Evolutionary conservation across 2,113 vertebrate species (phyloP).

Genomic region (Odocoileus virginianus): DNA sequence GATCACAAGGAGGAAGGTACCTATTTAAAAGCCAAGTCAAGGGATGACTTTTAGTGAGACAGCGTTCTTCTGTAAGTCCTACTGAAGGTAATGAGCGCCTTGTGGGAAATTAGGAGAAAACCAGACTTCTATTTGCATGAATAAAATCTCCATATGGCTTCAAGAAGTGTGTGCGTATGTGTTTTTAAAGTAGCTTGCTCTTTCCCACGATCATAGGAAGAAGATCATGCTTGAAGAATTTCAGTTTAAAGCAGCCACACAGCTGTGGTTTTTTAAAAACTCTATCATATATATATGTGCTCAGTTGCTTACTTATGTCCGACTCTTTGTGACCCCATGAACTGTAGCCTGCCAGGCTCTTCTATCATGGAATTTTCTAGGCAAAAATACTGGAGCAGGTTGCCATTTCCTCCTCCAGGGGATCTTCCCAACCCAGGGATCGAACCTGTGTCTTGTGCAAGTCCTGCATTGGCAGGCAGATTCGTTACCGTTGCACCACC

Average conservation of each 20-base stretch:
- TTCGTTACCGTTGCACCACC: background rate
- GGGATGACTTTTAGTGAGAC: background rate
- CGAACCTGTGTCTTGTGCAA: background rate
- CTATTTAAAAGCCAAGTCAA: background rate
- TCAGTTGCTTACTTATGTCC: background rate
- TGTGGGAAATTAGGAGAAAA: constrained; percentile 52
- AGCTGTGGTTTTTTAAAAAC: constrained; percentile 47
- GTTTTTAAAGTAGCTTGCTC: constrained; percentile 58
- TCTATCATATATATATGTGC: background rate
- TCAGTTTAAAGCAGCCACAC: constrained; percentile 42
- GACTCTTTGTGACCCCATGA: background rate
- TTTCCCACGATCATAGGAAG: constrained; percentile 64
- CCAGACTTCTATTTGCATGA: constrained; percentile 55
- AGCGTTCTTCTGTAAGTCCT: background rate
- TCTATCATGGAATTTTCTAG: background rate
- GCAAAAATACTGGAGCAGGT: background rate
- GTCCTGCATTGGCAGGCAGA: background rate
- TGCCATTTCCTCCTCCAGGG: background rate
- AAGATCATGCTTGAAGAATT: constrained; percentile 70
- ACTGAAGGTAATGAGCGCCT: background rate
- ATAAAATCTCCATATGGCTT: constrained; percentile 65
- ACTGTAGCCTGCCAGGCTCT: background rate
- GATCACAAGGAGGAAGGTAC: background rate
- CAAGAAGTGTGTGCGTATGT: constrained; percentile 53
- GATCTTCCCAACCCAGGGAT: background rate